Conservation (phyloP, 1,140 invertebrate genomes). For the Drosophila obscura region DNA sequence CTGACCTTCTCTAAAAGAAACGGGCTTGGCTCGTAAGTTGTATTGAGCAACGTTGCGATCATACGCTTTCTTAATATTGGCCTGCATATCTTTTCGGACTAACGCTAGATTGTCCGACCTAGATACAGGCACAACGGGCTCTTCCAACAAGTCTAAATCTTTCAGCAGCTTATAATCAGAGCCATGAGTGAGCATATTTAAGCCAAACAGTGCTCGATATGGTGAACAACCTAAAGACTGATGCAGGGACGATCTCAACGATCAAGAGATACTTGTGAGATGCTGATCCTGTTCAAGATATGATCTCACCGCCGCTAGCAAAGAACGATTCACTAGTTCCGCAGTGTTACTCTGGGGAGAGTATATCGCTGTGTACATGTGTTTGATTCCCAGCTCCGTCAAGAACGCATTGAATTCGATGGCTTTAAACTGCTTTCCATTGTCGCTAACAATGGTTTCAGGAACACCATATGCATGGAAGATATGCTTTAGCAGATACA, state of each 20-base stretch:
- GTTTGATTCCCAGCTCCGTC: not conserved
- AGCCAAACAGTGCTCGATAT: slow-evolving; percentile 21
- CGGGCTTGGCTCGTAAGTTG: slow-evolving; percentile 10
- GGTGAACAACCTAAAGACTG: slow-evolving; percentile 24
- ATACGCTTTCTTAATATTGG: not conserved
- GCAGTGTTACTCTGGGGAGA: not conserved
- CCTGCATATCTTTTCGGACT: not conserved
- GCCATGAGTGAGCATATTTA: slow-evolving; percentile 22
- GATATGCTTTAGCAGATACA: not conserved
- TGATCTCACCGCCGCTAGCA: slow-evolving; percentile 34
- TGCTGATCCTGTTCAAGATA: slow-evolving; percentile 28
- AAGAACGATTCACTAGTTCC: slow-evolving; percentile 14
- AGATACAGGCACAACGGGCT: not conserved
- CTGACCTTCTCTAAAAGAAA: not conserved
- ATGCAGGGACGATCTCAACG: slow-evolving; percentile 22
- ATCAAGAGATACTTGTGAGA: slow-evolving; percentile 17
- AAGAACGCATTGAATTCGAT: not conserved
- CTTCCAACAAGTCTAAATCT: not conserved
- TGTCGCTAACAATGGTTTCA: not conserved
- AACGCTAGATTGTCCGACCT: not conserved
- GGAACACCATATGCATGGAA: not conserved
- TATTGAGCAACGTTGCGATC: not conserved
- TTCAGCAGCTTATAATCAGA: slow-evolving; percentile 1
- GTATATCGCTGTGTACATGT: not conserved
- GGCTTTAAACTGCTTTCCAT: not conserved